Evolutionary conservation across 2,113 vertebrate species (phyloP).

Genomic region (Nothobranchius furzeri): DNA sequence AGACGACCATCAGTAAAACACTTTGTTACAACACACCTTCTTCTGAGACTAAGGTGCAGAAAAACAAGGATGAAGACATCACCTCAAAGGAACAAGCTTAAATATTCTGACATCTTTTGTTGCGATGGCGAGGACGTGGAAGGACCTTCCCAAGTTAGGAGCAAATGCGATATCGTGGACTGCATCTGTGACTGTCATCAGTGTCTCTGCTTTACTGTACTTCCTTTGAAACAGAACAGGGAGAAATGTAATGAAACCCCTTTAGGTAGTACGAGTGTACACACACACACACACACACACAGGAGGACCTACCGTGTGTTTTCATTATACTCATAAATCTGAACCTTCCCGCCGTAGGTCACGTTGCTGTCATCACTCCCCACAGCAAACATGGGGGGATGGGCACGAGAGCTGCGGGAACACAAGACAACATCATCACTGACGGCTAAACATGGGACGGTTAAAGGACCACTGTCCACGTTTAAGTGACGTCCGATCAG

Average conservation of each 20-base stretch:
- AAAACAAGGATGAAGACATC: neutral
- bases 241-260: neutral
- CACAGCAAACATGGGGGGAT: constrained; percentile 96
- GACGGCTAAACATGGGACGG: too few species aligned
- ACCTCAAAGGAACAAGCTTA: constrained; percentile 94
- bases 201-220: constrained; percentile 94
- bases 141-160: constrained; percentile 96
- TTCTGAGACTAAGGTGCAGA: neutral
- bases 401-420: constrained; percentile 87
- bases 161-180: constrained; percentile 97
- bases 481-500: too few species aligned
- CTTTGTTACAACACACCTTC: neutral
- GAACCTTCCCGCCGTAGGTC: constrained; percentile 92
- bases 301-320: constrained; percentile 86
- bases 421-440: neutral
- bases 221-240: constrained; percentile 79
- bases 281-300: neutral
- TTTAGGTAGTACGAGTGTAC: too few species aligned
- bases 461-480: too few species aligned
- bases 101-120: constrained; percentile 98
- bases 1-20: neutral
- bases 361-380: constrained; percentile 94
- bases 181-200: constrained; percentile 94
- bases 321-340: constrained; percentile 98
- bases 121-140: constrained; percentile 95